Base-by-base conservation (phyloP, 2,113 vertebrate species). In the Heliornis fulica region DNA sequence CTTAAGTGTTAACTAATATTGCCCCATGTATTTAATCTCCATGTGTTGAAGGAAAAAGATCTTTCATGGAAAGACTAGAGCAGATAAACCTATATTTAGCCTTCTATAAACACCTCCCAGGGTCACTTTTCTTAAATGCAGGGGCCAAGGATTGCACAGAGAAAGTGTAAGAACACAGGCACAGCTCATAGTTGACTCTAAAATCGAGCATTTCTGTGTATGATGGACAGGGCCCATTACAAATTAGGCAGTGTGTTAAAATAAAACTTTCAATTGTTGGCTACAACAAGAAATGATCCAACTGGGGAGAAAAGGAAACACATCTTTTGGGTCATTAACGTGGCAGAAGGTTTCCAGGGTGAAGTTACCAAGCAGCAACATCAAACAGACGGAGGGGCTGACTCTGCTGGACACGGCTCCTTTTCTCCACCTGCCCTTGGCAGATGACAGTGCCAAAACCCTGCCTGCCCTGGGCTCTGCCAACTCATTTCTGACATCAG, bases 51-150 rank as follows among this genome's bases (percentile, higher is more conserved):
- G 93, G 94, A 92, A 94, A 97, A 96, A 94, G 96, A 93, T 96
- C 85, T 96, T 93, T 93, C 88, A 94, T 96, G 96, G 94, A 96
- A 96, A 96, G 90, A 90, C 69, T 95, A 94, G 57, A 93, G 82
- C 90, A 96, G 93, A 96, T 97, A 96, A 96, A 96, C 48, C 90
- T 96, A 89, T 94, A 94, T 94, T 95, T 95, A 95, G 93, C 83
- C 40, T 95, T 95, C 93, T 93, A 90, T 95, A 96, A 97, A 97
- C 94, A 96, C 88, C 72, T 90, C 76, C 46, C 57, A 41, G 86
- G 72, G 93, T 90, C 88, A 83, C 60, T 12, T 94, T 96, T 96
- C 95, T 94, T 36, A 94, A 95, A 78, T 31, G 26, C 54, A 71
- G 50, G 86, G 79, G 85, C 90, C 60, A 90, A 90, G 64, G 84